Conservation (phyloP, 53 echinoderm and acorn worm species). For the Mesocentrotus franciscanus region DNA sequence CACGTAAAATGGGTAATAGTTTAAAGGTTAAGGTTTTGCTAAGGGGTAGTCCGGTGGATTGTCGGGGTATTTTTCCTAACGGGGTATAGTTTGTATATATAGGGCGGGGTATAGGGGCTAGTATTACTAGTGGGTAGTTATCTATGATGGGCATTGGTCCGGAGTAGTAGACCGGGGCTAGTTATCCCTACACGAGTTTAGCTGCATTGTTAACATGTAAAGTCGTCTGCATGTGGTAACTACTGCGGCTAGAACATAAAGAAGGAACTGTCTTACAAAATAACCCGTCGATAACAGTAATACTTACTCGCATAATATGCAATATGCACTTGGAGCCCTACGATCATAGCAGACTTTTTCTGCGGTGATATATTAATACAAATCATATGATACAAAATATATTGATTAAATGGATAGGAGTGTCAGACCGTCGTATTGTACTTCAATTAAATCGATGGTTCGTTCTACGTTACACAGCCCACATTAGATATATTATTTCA, state of each 20-base stretch:
- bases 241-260: not conserved
- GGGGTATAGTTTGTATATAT: too few relatives aligned
- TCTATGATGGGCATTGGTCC: not conserved
- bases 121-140: not conserved
- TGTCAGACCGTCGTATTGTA: not conserved
- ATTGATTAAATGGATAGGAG: not conserved
- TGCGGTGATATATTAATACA: not conserved
- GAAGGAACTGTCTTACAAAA: not conserved
- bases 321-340: too few relatives aligned
- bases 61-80: too few relatives aligned
- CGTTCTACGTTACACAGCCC: not conserved
- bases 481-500: not conserved
- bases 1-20: too few relatives aligned
- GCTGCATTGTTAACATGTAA: not conserved
- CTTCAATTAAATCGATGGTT: not conserved
- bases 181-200: not conserved
- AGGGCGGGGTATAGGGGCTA: too few relatives aligned
- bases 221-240: too few relatives aligned
- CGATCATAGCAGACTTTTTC: too few relatives aligned
- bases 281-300: too few relatives aligned
- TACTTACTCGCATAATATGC: too few relatives aligned
- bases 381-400: not conserved
- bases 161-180: not conserved
- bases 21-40: too few relatives aligned
- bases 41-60: too few relatives aligned